Percentiles rank a stretch among this genome's conserved stretches.
These are phyloP conservation scores for Monopis laevigella DNA, from an alignment of 2,888 invertebrate genomes.

Conservation along the genomic window DNA sequence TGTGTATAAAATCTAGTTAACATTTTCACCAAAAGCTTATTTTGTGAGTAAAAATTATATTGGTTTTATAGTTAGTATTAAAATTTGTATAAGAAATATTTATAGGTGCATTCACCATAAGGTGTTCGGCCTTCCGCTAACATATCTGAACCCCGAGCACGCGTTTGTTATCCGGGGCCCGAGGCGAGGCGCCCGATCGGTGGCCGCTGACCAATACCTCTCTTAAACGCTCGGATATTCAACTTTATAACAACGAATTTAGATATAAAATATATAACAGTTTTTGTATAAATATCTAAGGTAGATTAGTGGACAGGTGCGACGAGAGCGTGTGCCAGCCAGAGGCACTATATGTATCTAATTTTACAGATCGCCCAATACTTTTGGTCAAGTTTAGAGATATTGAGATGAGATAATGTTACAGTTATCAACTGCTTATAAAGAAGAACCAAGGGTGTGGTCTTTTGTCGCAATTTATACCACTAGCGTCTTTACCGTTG, in stretches of 20 bases:
- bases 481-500: too few species aligned
- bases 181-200: conserved; percentile 10
- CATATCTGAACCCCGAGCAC: conserved; percentile 6
- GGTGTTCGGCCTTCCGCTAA: conserved; percentile 2
- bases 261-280: background rate
- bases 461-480: too few species aligned
- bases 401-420: background rate
- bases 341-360: background rate
- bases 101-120: conserved; percentile 2
- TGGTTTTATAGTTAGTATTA: too few species aligned
- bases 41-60: too few species aligned
- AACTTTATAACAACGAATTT: conserved; percentile 1
- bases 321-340: conserved; percentile 6
- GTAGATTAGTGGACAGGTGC: conserved; percentile 2
- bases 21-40: too few species aligned
- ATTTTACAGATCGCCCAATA: conserved; percentile 1
- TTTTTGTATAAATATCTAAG: background rate
- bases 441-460: too few species aligned
- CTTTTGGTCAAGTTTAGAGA: background rate
- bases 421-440: too few species aligned
- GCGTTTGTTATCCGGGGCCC: conserved; percentile 10
- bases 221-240: background rate
- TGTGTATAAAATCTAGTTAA: too few species aligned
- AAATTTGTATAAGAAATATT: background rate
- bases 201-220: background rate